Percentiles rank a stretch among this genome's conserved stretches.
phyloP scores from a whole-genome alignment of 1,140 invertebrate species.

The Drosophila ercepeae region DNA sequence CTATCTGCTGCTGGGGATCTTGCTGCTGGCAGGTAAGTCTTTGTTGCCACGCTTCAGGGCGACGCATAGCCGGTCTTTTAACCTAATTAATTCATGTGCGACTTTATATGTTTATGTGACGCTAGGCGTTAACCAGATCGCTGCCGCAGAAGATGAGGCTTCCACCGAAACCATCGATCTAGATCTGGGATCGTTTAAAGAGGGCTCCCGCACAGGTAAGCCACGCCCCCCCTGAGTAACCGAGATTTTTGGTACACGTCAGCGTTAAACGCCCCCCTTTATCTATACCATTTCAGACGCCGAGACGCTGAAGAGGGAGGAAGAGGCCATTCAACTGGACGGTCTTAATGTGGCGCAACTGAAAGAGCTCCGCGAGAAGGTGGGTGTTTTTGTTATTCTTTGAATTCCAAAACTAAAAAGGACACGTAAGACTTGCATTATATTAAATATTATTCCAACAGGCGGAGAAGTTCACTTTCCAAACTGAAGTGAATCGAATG shows the following conservation, averaged over 20 bases:
- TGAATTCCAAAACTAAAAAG: neutral
- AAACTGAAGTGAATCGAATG: conserved; percentile 99
- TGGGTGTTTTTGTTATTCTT: conserved; percentile 16
- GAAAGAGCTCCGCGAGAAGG: conserved; percentile 94
- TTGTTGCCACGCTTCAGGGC: conserved; percentile 39
- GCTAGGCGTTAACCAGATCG: conserved; percentile 80
- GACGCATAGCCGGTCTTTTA: conserved; percentile 47
- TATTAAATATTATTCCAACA: conserved; percentile 18
- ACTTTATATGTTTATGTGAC: conserved; percentile 60
- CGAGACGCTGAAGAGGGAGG: conserved; percentile 93
- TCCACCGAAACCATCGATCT: conserved; percentile 87
- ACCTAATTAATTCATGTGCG: conserved; percentile 64
- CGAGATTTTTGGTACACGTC: conserved; percentile 57
- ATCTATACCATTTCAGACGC: conserved; percentile 85
- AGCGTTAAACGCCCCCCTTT: conserved; percentile 61
- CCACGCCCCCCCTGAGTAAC: conserved; percentile 29
- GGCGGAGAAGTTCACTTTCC: conserved; percentile 97
- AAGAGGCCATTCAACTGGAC: conserved; percentile 98
- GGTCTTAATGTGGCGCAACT: conserved; percentile 97
- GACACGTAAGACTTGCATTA: conserved; percentile 27
- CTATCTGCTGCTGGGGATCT: conserved; percentile 84
- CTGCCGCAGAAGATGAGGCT: conserved; percentile 83
- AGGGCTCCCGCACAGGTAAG: conserved; percentile 93
- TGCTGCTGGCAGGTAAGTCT: conserved; percentile 85
- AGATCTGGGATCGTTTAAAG: conserved; percentile 91